Base-by-base conservation (phyloP, 2,113 vertebrate species). In the Ramphastos sulfuratus region DNA sequence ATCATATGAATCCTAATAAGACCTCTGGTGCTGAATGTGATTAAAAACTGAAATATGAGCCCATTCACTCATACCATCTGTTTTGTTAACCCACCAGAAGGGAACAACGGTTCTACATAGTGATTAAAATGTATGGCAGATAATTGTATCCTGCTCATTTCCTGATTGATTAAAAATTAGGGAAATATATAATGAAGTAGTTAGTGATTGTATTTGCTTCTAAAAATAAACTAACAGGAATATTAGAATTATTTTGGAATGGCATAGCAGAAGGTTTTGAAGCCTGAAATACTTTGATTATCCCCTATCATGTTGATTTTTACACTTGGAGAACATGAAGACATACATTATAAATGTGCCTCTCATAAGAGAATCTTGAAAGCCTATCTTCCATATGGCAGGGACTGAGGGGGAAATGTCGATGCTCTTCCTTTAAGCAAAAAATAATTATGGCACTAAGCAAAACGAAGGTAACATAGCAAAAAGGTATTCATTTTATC, bases 391-490 rank as follows among this genome's bases (percentile, higher is more conserved):
- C 90, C 89, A 82, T 93, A 95, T 93, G 93, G 88, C 73, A 65
- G 69, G 59, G 87, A 85, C 75, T 91, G 87, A 83, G 67, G 65
- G 55, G 72, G 55, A 82, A 93, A 94, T 92, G 92, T 91, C 86
- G 93, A 18, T 91, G 81, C n/a, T 63, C 93, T 92, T 94, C 83
- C 81, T 87, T 91, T 83, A 93, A 92, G 80, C 70, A 93, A 92
- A 85, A 89, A 95, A 89, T 93, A 91, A 93, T 95, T 96, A 89
- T 14, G 37, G 37, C 52, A 74, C 60, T 88, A 95, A 96, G 90
- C 95, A 84, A 95, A 90, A 95, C 79, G 95, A 96, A 95, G 77
- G 94, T 95, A 96, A 50, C 93, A 93, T 95, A 95, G 96, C 86
- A 97, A 94, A 90, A 81, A 42, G 72, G 24, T 83, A 74, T 89